These are phyloP conservation scores for Typhlomys cinereus DNA, from an alignment of 2,113 vertebrate species.

Conservation along the genomic window DNA sequence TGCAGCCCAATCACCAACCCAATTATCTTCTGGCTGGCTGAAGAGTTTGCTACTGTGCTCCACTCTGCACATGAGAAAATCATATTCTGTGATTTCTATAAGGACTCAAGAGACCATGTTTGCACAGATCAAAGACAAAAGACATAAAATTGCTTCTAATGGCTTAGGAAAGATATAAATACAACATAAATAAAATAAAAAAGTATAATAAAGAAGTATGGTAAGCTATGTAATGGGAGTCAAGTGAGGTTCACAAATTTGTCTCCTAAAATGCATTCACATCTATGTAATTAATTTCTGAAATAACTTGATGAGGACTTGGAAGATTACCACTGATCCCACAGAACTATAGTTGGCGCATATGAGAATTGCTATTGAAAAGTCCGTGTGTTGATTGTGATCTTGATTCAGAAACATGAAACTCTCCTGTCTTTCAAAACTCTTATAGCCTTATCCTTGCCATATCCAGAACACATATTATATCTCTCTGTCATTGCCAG, in stretches of 20 bases:
- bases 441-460: not conserved
- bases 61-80: not conserved
- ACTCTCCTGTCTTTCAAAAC: not conserved
- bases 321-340: not conserved
- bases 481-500: not conserved
- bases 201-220: not conserved
- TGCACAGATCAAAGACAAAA: not conserved
- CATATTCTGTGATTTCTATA: not conserved
- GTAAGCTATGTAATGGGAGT: not conserved
- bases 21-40: not conserved
- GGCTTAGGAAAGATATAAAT: not conserved
- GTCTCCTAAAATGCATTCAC: not conserved
- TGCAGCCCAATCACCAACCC: not conserved
- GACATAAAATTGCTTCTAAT: not conserved
- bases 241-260: not conserved
- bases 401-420: not conserved
- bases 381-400: not conserved
- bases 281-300: not conserved
- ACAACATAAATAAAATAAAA: not conserved
- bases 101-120: not conserved
- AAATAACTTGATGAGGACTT: not conserved
- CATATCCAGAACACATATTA: not conserved
- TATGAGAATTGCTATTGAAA: not conserved
- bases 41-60: not conserved
- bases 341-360: not conserved